phyloP scores from a whole-genome alignment of 2,113 vertebrate genomes.

The Saimiri boliviensis region DNA sequence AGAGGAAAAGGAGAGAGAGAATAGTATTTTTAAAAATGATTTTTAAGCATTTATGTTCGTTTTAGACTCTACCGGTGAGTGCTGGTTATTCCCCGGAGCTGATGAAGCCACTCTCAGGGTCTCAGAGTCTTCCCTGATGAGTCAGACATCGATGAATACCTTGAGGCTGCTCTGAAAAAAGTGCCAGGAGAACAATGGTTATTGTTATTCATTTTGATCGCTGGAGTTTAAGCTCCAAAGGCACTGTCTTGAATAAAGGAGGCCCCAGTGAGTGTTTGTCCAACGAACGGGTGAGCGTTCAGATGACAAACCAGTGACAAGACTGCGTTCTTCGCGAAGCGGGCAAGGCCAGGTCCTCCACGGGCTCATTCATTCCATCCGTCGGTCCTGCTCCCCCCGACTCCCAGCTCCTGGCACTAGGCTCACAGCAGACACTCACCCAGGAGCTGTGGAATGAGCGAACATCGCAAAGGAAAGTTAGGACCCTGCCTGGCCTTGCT shows the following conservation, averaged over 20 bases:
- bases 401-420: neutral
- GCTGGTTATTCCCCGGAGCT: neutral
- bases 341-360: rapidly evolving
- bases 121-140: rapidly evolving
- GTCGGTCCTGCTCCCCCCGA: neutral
- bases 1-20: neutral
- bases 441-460: rapidly evolving
- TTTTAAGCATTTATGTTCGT: neutral
- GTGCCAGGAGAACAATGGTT: rapidly evolving
- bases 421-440: rapidly evolving
- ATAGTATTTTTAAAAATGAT: neutral
- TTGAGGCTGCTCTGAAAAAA: neutral
- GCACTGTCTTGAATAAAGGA: neutral
- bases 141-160: neutral
- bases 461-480: rapidly evolving
- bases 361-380: rapidly evolving
- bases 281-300: neutral
- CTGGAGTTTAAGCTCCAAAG: neutral
- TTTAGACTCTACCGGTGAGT: neutral
- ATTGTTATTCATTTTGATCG: rapidly evolving
- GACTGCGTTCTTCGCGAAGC: too few relatives aligned
- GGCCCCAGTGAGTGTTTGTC: neutral
- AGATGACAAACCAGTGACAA: rapidly evolving
- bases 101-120: neutral
- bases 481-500: rapidly evolving